Conservation (phyloP, 2,797 vertebrate species). For the Tolypeutes matacus region DNA sequence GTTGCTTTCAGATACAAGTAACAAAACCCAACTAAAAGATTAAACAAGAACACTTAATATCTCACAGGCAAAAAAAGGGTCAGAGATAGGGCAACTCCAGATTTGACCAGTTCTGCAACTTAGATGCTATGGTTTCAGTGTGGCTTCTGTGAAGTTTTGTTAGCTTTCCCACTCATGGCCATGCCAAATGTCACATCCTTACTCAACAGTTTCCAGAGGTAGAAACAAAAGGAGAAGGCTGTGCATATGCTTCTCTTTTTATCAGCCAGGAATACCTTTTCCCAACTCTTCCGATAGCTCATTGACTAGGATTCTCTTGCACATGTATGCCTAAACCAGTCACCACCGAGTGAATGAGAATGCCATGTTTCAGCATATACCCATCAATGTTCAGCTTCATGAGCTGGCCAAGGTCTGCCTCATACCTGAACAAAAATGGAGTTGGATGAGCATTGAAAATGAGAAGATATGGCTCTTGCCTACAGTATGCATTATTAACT, state of each 20-base stretch:
- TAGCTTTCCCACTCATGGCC: background rate
- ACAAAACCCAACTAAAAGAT: background rate
- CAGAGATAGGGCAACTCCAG: background rate
- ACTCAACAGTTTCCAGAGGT: background rate
- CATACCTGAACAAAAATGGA: too few species aligned
- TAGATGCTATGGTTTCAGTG: background rate
- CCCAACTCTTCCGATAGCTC: background rate
- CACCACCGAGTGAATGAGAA: background rate
- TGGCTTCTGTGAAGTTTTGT: background rate
- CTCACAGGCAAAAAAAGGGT: background rate
- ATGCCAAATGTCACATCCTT: background rate
- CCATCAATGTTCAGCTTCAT: background rate
- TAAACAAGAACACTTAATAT: background rate
- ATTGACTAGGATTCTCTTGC: background rate
- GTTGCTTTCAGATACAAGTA: background rate
- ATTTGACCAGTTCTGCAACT: background rate
- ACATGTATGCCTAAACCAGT: background rate
- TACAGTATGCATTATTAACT: too few species aligned
- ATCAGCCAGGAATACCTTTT: background rate
- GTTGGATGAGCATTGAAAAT: too few species aligned
- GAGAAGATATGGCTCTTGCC: too few species aligned
- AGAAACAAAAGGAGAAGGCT: background rate
- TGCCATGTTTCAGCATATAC: background rate
- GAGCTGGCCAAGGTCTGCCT: too few species aligned
- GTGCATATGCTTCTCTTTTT: background rate